These are phyloP conservation scores for Protodeltote pygarga DNA, from an alignment of 2,888 invertebrate genomes.

Conservation along the genomic window DNA sequence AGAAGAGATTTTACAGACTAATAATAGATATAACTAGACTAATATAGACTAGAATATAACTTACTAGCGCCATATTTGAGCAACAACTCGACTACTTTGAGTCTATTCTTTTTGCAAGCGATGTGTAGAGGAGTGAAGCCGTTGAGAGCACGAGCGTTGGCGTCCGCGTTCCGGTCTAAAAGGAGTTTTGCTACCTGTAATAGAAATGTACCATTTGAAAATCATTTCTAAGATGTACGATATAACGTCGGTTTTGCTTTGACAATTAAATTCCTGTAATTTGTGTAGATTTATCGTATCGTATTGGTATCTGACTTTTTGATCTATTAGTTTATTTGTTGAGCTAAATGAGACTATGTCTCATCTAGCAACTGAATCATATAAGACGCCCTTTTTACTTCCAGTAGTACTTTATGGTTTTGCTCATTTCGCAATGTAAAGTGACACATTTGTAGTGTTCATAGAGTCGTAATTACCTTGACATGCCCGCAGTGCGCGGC, in stretches of 20 bases:
- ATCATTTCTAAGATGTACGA: fast-evolving
- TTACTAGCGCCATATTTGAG: slow-evolving; percentile 97
- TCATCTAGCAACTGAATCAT: too few species aligned
- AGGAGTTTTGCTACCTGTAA: slow-evolving; percentile 95
- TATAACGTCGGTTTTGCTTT: background rate
- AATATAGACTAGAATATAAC: slow-evolving; percentile 53
- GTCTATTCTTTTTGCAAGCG: slow-evolving; percentile 99
- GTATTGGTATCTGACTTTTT: too few species aligned
- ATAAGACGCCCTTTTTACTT: too few species aligned
- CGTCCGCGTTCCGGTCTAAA: slow-evolving; percentile 97
- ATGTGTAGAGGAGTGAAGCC: slow-evolving; percentile 99
- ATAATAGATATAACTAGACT: too few species aligned
- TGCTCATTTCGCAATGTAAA: too few species aligned
- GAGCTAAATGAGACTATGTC: too few species aligned
- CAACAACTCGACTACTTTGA: slow-evolving; percentile 97
- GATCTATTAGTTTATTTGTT: too few species aligned
- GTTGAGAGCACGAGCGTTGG: slow-evolving; percentile 97
- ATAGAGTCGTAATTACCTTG: slow-evolving; percentile 65
- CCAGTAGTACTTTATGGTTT: too few species aligned
- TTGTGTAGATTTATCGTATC: too few species aligned
- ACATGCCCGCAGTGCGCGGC: slow-evolving; percentile 98
- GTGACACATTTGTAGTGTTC: background rate
- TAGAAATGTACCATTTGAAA: slow-evolving; percentile 1
- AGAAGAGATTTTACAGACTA: too few species aligned
- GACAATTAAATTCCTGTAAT: too few species aligned